Evolutionary conservation across 2,888 invertebrate species (phyloP), one percentile per base, ranked within the genome.

Genomic region (Abscondita cerata): DNA sequence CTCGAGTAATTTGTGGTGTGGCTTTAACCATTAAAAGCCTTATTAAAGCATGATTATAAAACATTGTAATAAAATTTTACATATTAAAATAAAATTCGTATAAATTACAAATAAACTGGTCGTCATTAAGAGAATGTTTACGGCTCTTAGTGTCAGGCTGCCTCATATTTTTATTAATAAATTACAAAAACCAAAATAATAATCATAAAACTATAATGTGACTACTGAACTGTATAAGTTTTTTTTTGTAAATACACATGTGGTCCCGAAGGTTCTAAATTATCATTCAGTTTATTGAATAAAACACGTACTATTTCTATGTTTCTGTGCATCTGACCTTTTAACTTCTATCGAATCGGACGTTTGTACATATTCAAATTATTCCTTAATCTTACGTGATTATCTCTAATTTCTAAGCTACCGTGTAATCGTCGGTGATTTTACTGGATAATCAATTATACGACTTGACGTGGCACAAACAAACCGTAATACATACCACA

Each of bases 1-100:
- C 64, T 31, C 65, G 61, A 69, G 74, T 74, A 76, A 76, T 78
- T 78, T 78, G 76, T 78, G 75, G 76, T 73, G 77, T 76, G 74
- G 76, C 74, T 75, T 73, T 67, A 66, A 70, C 74, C 76, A 77
- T 78, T 78, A 80, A 79, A 75, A 76, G 75, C 73, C 80, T 80
- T 80, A 81, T 81, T 81, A 81, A 81, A 79, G 74, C 77, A 78
- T 79, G 79, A 81, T 81, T 81, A 80, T 80, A 80, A 80, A 80
- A 81, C 79, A 80, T 80, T 79, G 80, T 79, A 80, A 81, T 81
- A 81, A 81, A 81, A 81, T 79, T 80, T 80, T 75, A 78, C 79
- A 76, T 79, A 81, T 81, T 81, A 81, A 81, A 81, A 81, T 81
- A 81, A 81, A 81, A 81, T 79, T 80, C 80, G 75, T 74, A 81